A percentile compares a stretch with the other conserved stretches of the same genome.
These are phyloP conservation scores for Falco peregrinus DNA, from an alignment of 2,797 vertebrate species.

Conservation along the genomic window DNA sequence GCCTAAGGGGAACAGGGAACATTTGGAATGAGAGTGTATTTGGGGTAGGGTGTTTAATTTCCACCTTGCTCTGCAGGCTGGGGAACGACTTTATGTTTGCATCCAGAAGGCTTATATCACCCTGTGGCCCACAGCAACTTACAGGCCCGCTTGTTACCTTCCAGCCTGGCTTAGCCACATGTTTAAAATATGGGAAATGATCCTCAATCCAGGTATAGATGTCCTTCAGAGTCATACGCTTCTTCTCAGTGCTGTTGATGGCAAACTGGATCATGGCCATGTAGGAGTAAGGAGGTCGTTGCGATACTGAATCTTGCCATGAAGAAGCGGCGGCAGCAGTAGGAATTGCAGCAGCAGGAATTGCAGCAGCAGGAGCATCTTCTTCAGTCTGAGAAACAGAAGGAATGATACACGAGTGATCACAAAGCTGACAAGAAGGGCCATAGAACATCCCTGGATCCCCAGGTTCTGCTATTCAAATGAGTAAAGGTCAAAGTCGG, in stretches of 20 bases:
- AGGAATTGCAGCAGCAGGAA: neutral
- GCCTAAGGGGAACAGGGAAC: neutral
- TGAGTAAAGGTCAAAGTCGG: neutral
- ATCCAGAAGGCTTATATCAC: neutral
- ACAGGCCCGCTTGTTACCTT: conserved; percentile 82
- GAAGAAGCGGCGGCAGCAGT: neutral
- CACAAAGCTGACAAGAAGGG: neutral
- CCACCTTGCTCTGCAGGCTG: neutral
- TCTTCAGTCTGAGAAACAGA: conserved; percentile 61
- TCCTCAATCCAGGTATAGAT: conserved; percentile 97
- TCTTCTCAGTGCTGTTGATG: conserved; percentile 90
- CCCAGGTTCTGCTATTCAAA: neutral
- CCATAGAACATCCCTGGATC: neutral
- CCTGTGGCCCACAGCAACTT: neutral
- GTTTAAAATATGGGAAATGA: conserved; percentile 93
- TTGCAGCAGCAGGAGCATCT: neutral
- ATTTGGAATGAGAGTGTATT: neutral
- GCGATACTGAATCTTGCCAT: conserved; percentile 74
- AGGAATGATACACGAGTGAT: neutral
- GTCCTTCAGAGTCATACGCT: conserved; percentile 94
- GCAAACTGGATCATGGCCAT: conserved; percentile 99
- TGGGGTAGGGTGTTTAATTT: neutral
- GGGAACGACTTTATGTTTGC: neutral
- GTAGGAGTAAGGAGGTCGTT: conserved; percentile 95
- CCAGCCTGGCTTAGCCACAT: conserved; percentile 94